Percentiles rank a stretch among this genome's conserved stretches.
These are phyloP conservation scores for Loxodonta africana DNA, from an alignment of 2,113 vertebrate species.

Conservation along the genomic window DNA sequence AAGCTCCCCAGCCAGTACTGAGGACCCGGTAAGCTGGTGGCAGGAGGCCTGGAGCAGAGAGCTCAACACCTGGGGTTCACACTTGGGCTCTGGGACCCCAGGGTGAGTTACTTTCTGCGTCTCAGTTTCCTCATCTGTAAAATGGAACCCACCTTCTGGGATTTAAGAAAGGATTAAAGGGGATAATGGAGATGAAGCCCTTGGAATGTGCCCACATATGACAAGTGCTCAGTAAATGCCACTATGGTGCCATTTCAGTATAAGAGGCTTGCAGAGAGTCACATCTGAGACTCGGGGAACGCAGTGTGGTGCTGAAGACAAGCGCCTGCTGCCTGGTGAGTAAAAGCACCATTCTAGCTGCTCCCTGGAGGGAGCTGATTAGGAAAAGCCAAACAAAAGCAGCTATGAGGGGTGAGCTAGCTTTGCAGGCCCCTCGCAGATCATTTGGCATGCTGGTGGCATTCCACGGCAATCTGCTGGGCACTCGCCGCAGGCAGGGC, in stretches of 20 bases:
- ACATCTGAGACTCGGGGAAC: background rate
- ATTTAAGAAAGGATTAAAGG: background rate
- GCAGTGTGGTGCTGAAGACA: accelerated
- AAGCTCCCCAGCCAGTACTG: accelerated
- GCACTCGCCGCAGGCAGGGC: accelerated
- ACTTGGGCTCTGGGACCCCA: accelerated
- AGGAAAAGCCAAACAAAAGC: background rate
- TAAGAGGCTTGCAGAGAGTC: background rate
- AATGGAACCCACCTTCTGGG: background rate
- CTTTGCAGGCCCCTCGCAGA: too few species aligned
- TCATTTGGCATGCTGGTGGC: accelerated
- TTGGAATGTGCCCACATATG: accelerated
- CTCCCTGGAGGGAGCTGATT: background rate
- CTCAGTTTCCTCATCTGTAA: background rate
- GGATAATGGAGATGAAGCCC: accelerated
- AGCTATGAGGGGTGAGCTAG: accelerated
- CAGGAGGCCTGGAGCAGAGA: background rate
- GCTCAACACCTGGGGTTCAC: background rate
- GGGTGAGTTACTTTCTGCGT: background rate
- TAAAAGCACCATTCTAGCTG: accelerated
- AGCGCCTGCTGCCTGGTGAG: background rate
- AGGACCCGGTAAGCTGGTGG: background rate
- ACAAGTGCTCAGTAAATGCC: background rate
- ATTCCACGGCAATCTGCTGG: background rate
- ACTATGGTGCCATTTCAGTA: accelerated